Base-by-base conservation (phyloP, 2,888 invertebrate genomes). In the Hofmannophila pseudospretella region DNA sequence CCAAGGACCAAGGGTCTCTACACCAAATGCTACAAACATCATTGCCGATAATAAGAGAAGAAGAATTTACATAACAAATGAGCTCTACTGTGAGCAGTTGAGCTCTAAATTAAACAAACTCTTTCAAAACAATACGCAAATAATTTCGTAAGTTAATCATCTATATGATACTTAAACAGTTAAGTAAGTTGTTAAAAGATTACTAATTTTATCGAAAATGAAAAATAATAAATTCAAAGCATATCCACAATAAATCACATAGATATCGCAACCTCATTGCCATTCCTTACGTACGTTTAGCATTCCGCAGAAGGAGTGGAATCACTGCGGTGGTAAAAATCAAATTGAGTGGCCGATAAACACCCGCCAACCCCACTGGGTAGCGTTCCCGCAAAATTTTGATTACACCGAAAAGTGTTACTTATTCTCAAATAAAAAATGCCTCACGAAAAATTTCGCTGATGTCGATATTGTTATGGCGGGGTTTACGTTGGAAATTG, bases 391-490 rank as follows among this genome's bases (percentile, higher is more conserved):
- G 62, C 65, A 58, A 81, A 84, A 80, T 85, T 84, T 85, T 86
- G 86, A 85, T 86, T 85, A 82, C 80, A 69, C 49, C 61, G 71
- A 77, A 69, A 84, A 84, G 79, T 82, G 82, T 81, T 84, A 82
- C 85, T 85, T 84, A 82, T 81, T 82, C 80, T 78, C 78, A 56
- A 82, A 85, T 85, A 85, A 85, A 84, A 72, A 69, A 66, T 62
- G 56, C 59, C 53, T 51, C 42, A 34, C 33, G 64, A 77, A 77
- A 79, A 80, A 70, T 67, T 74, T 78, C 65, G 86, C 86, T 86
- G 86, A 86, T 86, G 86, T 80, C 85, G 86, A 86, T 86, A 86
- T 86, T 86, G 85, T 86, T 86, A 86, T 84, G 82, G 80, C 73
- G 82, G 86, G 86, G 84, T 86, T 86, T 86, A 86, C 73, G 84